These are phyloP conservation scores for Macropus fuliginosus DNA, from an alignment of 2,797 vertebrate species.

Conservation along the genomic window DNA sequence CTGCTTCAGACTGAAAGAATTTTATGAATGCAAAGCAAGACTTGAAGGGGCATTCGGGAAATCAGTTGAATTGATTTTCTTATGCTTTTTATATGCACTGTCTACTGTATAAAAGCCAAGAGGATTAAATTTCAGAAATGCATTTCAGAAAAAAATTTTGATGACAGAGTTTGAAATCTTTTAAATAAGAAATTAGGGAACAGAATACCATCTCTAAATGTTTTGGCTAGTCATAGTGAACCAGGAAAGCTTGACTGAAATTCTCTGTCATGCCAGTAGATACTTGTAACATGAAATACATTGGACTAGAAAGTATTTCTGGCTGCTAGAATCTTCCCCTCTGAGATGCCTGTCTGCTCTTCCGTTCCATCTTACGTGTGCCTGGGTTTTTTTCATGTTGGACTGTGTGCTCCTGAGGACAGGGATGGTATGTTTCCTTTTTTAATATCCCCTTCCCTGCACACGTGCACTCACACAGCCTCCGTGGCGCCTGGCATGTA, in stretches of 20 bases:
- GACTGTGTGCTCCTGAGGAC: neutral
- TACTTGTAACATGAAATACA: neutral
- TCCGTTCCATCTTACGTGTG: neutral
- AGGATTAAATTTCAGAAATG: no score
- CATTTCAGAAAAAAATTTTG: no score
- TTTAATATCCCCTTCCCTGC: neutral
- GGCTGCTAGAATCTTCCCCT: neutral
- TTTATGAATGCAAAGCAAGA: neutral
- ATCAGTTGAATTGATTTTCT: neutral
- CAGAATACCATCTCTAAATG: neutral
- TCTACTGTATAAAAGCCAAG: neutral
- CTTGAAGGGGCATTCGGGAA: neutral
- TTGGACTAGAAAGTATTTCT: neutral
- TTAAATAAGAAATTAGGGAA: neutral
- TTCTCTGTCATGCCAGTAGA: neutral
- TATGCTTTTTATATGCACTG: no score
- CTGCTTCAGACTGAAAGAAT: neutral
- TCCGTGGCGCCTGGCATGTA: no score
- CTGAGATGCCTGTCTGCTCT: rapidly evolving
- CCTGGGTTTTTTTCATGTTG: neutral
- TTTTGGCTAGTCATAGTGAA: neutral
- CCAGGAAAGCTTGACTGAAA: neutral
- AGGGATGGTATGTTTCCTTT: neutral
- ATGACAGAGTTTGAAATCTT: neutral
- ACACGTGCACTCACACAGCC: no score